These are phyloP conservation scores for Centropyge bicolor DNA, from an alignment of 2,797 vertebrate genomes.

Conservation along the genomic window DNA sequence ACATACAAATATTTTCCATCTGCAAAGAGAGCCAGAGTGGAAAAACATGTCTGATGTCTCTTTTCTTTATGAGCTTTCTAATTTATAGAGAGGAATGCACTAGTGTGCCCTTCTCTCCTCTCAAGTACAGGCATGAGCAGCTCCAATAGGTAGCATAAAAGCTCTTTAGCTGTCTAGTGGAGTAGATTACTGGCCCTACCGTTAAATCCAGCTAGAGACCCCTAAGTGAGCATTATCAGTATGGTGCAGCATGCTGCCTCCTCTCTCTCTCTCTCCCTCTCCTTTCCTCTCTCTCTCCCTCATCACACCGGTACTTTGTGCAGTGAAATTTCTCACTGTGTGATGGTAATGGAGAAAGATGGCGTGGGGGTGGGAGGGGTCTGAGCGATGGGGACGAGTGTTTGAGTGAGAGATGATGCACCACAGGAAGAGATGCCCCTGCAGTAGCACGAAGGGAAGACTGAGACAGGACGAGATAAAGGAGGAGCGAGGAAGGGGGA, in stretches of 20 bases:
- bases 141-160: constrained; percentile 81
- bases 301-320: constrained; percentile 63
- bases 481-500: neutral
- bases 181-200: constrained; percentile 81
- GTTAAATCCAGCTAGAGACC: constrained; percentile 83
- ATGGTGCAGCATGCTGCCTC: constrained; percentile 75
- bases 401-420: constrained; percentile 63
- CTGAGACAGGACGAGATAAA: constrained; percentile 50
- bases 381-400: constrained; percentile 42
- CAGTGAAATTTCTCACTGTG: constrained; percentile 70
- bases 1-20: constrained; percentile 61
- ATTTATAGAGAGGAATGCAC: constrained; percentile 83
- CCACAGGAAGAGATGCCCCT: constrained; percentile 53
- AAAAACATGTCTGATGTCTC: constrained; percentile 48
- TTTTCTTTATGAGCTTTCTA: constrained; percentile 75
- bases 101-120: constrained; percentile 72
- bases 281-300: constrained; percentile 27
- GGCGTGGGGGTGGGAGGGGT: constrained; percentile 44
- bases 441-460: constrained; percentile 60
- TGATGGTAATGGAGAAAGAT: constrained; percentile 73
- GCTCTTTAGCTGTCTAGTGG: constrained; percentile 85
- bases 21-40: constrained; percentile 23
- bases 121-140: constrained; percentile 78
- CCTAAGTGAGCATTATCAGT: constrained; percentile 82
- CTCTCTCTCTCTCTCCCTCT: constrained; percentile 47